Evolutionary conservation across 2,888 invertebrate species (phyloP), one percentile per base, ranked within the genome.

Genomic region (Margaritifera margaritifera): DNA sequence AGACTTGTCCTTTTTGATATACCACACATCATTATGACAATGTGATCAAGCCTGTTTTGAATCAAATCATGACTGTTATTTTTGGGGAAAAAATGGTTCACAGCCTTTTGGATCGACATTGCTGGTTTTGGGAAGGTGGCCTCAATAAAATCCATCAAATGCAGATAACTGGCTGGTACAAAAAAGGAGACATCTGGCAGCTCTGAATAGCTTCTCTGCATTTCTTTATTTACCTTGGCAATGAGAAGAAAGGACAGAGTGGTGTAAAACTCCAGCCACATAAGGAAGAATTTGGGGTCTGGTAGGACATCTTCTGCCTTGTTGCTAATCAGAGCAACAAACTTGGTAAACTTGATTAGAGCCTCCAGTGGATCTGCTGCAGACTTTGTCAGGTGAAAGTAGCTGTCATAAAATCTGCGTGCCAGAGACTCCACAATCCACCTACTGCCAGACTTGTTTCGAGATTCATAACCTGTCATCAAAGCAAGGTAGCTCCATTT

Each of bases 261-360:
- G 19, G 68, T 55, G 55, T 67, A 80, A 55, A 74, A 72, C 55
- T 81, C 81, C 27, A 74, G 59, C 81, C 81, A 81, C 62, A 80
- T 72, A 15, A 74, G 64, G 20, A 81, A 69, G 18, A 69, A 57
- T 22, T 62, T 31, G 20, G 74, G 52, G 52, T 70, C 64, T 1
- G 81, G 81, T 20, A 78, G 69, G 24, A 78, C 64, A 15, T 62
- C 57, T 8, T 31, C 5, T 1, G 20, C 55, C 25, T 63, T 54
- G 19, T 68, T 65, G 31, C 66, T 63, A 22, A 78, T 55, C 19
- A 74, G 22, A 51, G 53, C 65, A 22, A 77, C 61, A 60, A 77
- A 80, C 66, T 74, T 79, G 15, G 80, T 75, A 60, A 79, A 80
- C 27, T 72, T 51, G 63, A 75, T 73, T 19, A 79, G 18, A 15